Evolutionary conservation across 2,888 invertebrate species (phyloP), one percentile per base, ranked within the genome.

Genomic region (Seira sanloemensis): DNA sequence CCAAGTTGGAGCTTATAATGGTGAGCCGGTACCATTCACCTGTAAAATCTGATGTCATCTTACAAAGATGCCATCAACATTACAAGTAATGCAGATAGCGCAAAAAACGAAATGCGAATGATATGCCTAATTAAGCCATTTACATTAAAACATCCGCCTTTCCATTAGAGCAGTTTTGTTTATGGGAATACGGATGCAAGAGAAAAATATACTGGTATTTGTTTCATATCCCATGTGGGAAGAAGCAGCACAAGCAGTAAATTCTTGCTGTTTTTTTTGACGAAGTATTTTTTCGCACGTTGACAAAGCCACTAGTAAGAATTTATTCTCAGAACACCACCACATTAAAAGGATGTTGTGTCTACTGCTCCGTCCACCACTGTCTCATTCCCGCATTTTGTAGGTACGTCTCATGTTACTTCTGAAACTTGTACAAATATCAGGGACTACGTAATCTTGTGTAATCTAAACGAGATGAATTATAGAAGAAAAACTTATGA

Each of bases 401-500:
- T 62, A 21, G 25, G 7, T 19, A 18, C 24, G 37, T 69, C 50
- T 19, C 37, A 69, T 69, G 23, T 37, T 46, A 21, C 16, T 7
- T 9, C 16, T 4, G 25, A 69, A 21, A 69, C 12, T 23, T 9
- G 23, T 69, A 69, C 23, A 25, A 58, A 26, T 24, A 26, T 73
- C 9, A 25, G 9, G 54, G 25, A 25, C n/a, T 58, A 58, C 73
- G 62, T 25, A 74, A 37, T 37, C 37, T 12, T 74, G 65, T 21
- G 46, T 76, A 66, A 76, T 66, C 76, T 46, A 16, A 67, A 66
- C 46, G 50, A 24, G 46, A 46, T 27, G 25, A 50, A n/a, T 16
- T 18, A 58, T 24, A 19, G 16, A 25, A 24, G n/a, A 16, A 5
- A 74, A 76, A 76, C 65, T 69, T 18, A 37, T 24, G 71, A 78